These are phyloP conservation scores for Lordiphosa clarofinis DNA, from an alignment of 1,140 invertebrate species.

Conservation along the genomic window DNA sequence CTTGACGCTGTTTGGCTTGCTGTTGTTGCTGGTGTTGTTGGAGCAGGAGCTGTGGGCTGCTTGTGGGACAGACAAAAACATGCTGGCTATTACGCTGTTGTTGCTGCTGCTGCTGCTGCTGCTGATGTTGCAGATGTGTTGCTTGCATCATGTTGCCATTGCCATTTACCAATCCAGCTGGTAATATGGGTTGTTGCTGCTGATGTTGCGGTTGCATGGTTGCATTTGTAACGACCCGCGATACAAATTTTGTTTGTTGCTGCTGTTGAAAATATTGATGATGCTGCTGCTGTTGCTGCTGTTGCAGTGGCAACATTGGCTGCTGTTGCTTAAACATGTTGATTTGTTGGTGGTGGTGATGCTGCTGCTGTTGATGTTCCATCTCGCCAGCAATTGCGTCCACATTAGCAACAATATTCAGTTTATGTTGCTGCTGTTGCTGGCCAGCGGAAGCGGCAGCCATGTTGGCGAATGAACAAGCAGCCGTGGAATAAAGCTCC, in stretches of 20 bases:
- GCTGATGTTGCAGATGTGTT: slow-evolving; percentile 44
- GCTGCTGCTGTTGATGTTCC: slow-evolving; percentile 58
- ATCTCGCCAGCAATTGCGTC: slow-evolving; percentile 49
- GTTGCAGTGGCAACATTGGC: slow-evolving; percentile 44
- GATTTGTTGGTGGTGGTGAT: slow-evolving; percentile 44
- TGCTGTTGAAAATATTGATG: slow-evolving; percentile 60
- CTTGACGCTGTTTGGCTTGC: slow-evolving; percentile 46
- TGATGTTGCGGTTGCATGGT: slow-evolving; percentile 48
- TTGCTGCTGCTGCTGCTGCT: slow-evolving; percentile 11
- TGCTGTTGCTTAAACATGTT: slow-evolving; percentile 43
- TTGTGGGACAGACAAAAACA: slow-evolving; percentile 57
- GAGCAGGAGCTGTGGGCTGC: slow-evolving; percentile 46
- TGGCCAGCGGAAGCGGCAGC: slow-evolving; percentile 76
- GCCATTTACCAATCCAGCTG: slow-evolving; percentile 73
- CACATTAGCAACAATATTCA: slow-evolving; percentile 62
- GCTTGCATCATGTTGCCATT: slow-evolving; percentile 50
- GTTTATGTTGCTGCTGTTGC: slow-evolving; percentile 64
- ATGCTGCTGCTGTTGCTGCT: slow-evolving; percentile 49
- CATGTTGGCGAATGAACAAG: slow-evolving; percentile 56
- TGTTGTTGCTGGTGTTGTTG: slow-evolving; percentile 37
- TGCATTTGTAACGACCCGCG: slow-evolving; percentile 73
- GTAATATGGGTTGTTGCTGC: slow-evolving; percentile 52
- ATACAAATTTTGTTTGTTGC: slow-evolving; percentile 66
- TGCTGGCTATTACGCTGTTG: slow-evolving; percentile 47
- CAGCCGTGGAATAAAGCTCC: slow-evolving; percentile 48